Base-by-base conservation (phyloP, 2,113 vertebrate genomes). In the Labrus mixtus region DNA sequence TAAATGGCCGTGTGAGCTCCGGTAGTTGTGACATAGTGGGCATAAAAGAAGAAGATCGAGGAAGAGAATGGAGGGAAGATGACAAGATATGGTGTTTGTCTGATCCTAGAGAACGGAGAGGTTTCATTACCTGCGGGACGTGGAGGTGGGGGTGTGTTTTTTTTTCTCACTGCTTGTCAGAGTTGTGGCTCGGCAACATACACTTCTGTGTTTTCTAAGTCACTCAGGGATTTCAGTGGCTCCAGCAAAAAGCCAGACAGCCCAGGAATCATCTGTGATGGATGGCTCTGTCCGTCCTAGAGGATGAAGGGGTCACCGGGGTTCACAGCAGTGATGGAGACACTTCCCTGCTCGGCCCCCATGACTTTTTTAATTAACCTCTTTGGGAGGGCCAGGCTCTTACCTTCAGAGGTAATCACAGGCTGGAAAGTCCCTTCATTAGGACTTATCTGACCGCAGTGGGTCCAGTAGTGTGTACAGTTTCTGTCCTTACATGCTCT, bases 361-460 rank as follows among this genome's bases (percentile, higher is more conserved):
- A 10, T 43, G 74, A 81, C 83, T 84, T 79, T 70, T 89, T 90
- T 90, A 92, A 92, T 91, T 87, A 92, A 91, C 89, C 89, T 91
- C 88, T 80, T 63, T 79, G 83, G 88, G 88, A 90, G 83, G 66
- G 67, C 70, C 67, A 36, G 66, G 53, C 65, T 82, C 57, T 80
- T 81, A 33, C 53, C 72, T 81, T 73, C 57, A n/a, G 63, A 82
- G 78, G 78, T 84, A 84, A 86, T 89, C 85, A 69, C 81, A 76
- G 72, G 20, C 70, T 67, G 61, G 68, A 82, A 79, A 86, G 83
- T 70, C 68, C 70, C 60, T 68, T 89, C 79, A 79, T 85, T 73
- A 75, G 60, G 81, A 86, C 79, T 84, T 59, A 50, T 71, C 76
- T 90, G 82, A 88, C 88, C 90, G 74, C 73, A 53, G 50, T 41